These are phyloP conservation scores for Chroicocephalus ridibundus DNA, from an alignment of 2,113 vertebrate species.

Conservation along the genomic window DNA sequence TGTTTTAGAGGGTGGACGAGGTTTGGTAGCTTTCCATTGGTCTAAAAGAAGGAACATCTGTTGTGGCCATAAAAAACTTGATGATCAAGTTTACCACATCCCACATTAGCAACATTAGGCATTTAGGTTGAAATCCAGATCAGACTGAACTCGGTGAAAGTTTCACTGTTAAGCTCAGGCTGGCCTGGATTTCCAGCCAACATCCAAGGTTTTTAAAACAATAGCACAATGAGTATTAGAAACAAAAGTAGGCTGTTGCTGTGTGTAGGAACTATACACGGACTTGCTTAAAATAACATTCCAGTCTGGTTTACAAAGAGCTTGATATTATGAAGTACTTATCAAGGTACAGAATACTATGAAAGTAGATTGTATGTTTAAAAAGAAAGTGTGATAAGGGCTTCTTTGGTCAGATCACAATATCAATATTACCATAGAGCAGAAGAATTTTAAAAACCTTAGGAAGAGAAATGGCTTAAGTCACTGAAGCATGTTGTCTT, in stretches of 20 bases:
- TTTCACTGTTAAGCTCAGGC: neutral
- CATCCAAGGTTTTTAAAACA: slow-evolving; percentile 28
- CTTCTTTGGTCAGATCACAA: neutral
- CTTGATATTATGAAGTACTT: neutral
- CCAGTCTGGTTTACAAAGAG: neutral
- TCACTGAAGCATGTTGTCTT: neutral
- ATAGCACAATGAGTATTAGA: neutral
- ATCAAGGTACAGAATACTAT: neutral
- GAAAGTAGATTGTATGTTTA: neutral
- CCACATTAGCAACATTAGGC: slow-evolving; percentile 44
- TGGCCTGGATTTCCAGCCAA: slow-evolving; percentile 21
- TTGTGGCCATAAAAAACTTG: slow-evolving; percentile 53
- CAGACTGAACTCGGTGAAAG: neutral
- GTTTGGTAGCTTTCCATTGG: slow-evolving; percentile 51
- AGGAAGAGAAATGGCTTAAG: neutral
- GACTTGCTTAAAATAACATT: neutral
- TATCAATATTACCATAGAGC: neutral
- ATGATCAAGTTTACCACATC: slow-evolving; percentile 62
- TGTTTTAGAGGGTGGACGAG: slow-evolving; percentile 52
- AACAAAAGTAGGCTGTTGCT: neutral
- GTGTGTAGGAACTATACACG: neutral
- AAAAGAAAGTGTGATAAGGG: neutral
- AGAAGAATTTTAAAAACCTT: neutral
- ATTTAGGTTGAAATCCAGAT: slow-evolving; percentile 27
- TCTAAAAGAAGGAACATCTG: slow-evolving; percentile 59